phyloP scores from a whole-genome alignment of 2,797 vertebrate genomes.

The Hemibagrus guttatus region DNA sequence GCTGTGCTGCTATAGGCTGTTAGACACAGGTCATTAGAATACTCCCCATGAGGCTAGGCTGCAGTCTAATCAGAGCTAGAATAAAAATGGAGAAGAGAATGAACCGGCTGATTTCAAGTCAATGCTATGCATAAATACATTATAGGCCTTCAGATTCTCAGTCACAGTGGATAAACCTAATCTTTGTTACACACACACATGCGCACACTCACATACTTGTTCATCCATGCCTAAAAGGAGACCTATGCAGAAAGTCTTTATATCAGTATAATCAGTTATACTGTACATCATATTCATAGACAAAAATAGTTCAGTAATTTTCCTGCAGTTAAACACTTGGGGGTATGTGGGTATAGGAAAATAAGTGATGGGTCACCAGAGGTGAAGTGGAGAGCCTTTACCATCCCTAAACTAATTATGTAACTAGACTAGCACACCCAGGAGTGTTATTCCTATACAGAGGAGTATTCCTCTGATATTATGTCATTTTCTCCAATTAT shows the following conservation, averaged over 20 bases:
- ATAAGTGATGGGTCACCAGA: constrained; percentile 25
- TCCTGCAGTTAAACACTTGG: not conserved
- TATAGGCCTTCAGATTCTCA: constrained; percentile 74
- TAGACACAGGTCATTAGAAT: constrained; percentile 56
- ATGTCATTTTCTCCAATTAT: not conserved
- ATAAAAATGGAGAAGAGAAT: constrained; percentile 71
- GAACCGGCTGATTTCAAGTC: constrained; percentile 78
- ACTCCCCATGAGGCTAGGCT: constrained; percentile 53
- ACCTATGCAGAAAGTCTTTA: constrained; percentile 5
- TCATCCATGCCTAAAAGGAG: not conserved
- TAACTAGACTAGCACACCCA: not conserved
- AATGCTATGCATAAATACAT: constrained; percentile 83
- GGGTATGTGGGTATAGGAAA: not conserved
- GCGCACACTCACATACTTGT: constrained; percentile 58
- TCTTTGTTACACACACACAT: constrained; percentile 38
- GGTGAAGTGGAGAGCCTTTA: not conserved
- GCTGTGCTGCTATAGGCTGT: constrained; percentile 47
- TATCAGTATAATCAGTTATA: not conserved
- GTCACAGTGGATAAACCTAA: constrained; percentile 63
- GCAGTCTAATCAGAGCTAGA: constrained; percentile 66
- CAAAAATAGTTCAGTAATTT: too few relatives aligned
- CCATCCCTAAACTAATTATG: not conserved
- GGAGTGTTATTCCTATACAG: not conserved
- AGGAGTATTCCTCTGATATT: not conserved
- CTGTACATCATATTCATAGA: not conserved